Evolutionary conservation across 2,797 vertebrate genomes (phyloP).

Genomic region (Epinephelus coioides): DNA sequence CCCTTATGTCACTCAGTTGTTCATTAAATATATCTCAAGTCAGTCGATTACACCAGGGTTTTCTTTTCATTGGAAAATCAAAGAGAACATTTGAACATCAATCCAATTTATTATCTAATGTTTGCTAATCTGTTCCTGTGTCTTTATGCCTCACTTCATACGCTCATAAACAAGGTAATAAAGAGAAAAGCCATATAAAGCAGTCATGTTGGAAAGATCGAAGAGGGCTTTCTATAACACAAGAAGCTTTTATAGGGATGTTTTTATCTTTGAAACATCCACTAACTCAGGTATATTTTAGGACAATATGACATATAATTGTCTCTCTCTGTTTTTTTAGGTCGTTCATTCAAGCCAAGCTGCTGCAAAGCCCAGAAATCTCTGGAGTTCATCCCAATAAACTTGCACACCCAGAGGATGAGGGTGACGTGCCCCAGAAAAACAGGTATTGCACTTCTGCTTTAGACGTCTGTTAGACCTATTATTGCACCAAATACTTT

Average conservation of each 20-base stretch:
- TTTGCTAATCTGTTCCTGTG: conserved; percentile 31
- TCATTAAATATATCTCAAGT: conserved; percentile 44
- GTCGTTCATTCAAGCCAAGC: conserved; percentile 96
- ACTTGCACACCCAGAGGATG: conserved; percentile 98
- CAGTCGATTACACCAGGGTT: conserved; percentile 6
- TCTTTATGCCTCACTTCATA: conserved; percentile 12
- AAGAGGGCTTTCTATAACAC: conserved; percentile 17
- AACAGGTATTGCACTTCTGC: conserved; percentile 88
- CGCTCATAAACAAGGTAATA: conserved; percentile 29
- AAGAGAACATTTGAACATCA: conserved; percentile 43
- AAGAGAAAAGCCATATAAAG: conserved; percentile 19
- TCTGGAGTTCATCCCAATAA: conserved; percentile 97
- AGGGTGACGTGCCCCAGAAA: conserved; percentile 92
- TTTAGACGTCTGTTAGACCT: not conserved
- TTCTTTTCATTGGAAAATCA: conserved; percentile 44
- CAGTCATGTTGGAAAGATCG: conserved; percentile 11
- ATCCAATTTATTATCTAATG: conserved; percentile 28
- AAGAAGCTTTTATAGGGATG: conserved; percentile 2
- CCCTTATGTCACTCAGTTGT: conserved; percentile 24
- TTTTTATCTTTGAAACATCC: conserved; percentile 26
- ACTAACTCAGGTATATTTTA: conserved; percentile 7
- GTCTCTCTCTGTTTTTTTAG: conserved; percentile 76
- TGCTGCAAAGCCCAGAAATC: conserved; percentile 98
- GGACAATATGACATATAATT: conserved; percentile 25
- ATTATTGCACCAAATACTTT: not conserved